Percentiles rank a stretch among this genome's conserved stretches.
These are phyloP conservation scores for Drosophila paranaensis DNA, from an alignment of 2,888 invertebrate species.

Conservation along the genomic window DNA sequence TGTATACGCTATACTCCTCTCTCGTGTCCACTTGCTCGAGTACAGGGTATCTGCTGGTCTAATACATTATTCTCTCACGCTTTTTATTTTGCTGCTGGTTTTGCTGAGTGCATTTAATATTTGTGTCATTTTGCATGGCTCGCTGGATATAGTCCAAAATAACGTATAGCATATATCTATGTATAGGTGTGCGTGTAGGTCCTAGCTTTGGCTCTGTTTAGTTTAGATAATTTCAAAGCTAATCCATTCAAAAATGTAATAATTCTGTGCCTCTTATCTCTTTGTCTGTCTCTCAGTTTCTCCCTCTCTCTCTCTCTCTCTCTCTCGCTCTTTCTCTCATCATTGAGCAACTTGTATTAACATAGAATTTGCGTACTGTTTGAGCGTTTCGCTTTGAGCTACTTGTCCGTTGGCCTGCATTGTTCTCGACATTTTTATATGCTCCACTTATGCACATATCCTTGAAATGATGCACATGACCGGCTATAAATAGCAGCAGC, in stretches of 20 bases:
- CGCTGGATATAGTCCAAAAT: conserved; percentile 59
- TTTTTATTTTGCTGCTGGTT: conserved; percentile 28
- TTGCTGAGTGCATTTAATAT: conserved; percentile 64
- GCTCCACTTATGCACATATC: conserved; percentile 15
- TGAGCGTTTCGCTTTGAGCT: conserved; percentile 33
- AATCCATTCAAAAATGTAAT: background rate
- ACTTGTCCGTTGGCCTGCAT: conserved; percentile 24
- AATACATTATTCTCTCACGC: background rate
- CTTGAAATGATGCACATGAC: conserved; percentile 36
- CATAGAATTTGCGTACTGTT: conserved; percentile 15
- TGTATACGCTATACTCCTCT: no score
- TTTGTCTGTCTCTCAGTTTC: no score
- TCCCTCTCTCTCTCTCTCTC: background rate
- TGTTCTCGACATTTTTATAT: conserved; percentile 17
- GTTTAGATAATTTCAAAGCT: background rate
- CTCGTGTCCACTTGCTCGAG: background rate
- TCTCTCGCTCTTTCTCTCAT: background rate
- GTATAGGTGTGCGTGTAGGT: background rate
- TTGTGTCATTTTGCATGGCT: conserved; percentile 69
- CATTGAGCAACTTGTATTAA: background rate
- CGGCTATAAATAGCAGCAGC: conserved; percentile 23
- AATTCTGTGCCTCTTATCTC: background rate
- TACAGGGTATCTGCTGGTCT: conserved; percentile 2
- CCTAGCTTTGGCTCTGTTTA: background rate
- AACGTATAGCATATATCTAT: conserved; percentile 6